Evolutionary conservation across 2,888 invertebrate species (phyloP).

Genomic region (Hemaris fuciformis): DNA sequence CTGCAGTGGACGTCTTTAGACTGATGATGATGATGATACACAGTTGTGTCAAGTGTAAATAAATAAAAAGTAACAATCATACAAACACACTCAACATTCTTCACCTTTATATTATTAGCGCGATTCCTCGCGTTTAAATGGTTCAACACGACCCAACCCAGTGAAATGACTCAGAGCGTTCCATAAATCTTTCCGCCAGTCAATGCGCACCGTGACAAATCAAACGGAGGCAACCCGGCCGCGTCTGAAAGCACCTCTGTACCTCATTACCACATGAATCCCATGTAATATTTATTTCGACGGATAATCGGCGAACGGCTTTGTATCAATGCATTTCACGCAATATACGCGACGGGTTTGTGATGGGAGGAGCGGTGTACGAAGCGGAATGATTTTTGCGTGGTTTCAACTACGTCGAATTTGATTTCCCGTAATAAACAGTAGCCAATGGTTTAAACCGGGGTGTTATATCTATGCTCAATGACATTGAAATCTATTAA

Average conservation of each 20-base stretch:
- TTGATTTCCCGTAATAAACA: slow-evolving; percentile 35
- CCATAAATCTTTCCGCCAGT: background rate
- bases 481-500: too few relatives aligned
- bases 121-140: too few relatives aligned
- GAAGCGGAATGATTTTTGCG: background rate
- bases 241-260: background rate
- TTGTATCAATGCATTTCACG: slow-evolving; percentile 53
- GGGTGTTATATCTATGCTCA: too few relatives aligned
- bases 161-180: background rate
- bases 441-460: too few relatives aligned
- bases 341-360: slow-evolving; percentile 14
- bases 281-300: slow-evolving; percentile 59
- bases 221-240: background rate
- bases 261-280: slow-evolving; percentile 13
- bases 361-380: slow-evolving; percentile 14
- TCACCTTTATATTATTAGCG: too few relatives aligned
- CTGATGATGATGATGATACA: too few relatives aligned
- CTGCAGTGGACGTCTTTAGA: too few relatives aligned
- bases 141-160: background rate
- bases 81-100: too few relatives aligned
- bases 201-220: background rate
- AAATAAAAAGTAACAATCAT: too few relatives aligned
- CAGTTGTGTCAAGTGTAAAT: too few relatives aligned
- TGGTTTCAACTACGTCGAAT: too few relatives aligned
- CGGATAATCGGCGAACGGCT: slow-evolving; percentile 41